Conservation (phyloP, 2,797 vertebrate species). For the Nyctalus aviator region DNA sequence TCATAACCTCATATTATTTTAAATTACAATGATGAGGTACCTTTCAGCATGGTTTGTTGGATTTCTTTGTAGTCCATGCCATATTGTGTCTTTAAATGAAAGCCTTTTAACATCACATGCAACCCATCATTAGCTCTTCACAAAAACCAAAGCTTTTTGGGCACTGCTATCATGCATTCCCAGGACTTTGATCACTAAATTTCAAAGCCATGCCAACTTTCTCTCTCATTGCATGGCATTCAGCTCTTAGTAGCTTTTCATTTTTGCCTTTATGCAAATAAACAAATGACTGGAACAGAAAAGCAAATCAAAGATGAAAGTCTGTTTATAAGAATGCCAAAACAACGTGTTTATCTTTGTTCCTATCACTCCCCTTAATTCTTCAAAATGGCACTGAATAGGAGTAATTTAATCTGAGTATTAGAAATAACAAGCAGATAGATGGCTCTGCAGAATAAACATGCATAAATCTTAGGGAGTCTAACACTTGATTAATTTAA, state of each 20-base stretch:
- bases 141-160: slow-evolving; percentile 45
- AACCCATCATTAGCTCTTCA: slow-evolving; percentile 57
- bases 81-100: slow-evolving; percentile 46
- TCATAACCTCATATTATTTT: neutral
- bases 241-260: slow-evolving; percentile 57
- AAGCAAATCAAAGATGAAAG: slow-evolving; percentile 73
- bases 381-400: slow-evolving; percentile 45
- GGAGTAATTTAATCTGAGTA: slow-evolving; percentile 17
- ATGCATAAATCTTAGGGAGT: neutral
- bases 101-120: neutral
- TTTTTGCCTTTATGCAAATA: slow-evolving; percentile 76
- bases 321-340: slow-evolving; percentile 60
- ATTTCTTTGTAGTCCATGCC: neutral
- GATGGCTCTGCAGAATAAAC: neutral
- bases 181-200: slow-evolving; percentile 69
- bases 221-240: slow-evolving; percentile 55
- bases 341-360: slow-evolving; percentile 67
- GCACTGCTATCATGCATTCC: neutral
- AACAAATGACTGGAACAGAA: slow-evolving; percentile 63
- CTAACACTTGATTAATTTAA: neutral
- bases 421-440: slow-evolving; percentile 36
- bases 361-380: slow-evolving; percentile 58
- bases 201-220: slow-evolving; percentile 66
- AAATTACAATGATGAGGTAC: slow-evolving; percentile 10
- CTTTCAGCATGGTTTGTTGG: neutral